Conservation (phyloP, 1,140 invertebrate species). For the Penaeus indicus region DNA sequence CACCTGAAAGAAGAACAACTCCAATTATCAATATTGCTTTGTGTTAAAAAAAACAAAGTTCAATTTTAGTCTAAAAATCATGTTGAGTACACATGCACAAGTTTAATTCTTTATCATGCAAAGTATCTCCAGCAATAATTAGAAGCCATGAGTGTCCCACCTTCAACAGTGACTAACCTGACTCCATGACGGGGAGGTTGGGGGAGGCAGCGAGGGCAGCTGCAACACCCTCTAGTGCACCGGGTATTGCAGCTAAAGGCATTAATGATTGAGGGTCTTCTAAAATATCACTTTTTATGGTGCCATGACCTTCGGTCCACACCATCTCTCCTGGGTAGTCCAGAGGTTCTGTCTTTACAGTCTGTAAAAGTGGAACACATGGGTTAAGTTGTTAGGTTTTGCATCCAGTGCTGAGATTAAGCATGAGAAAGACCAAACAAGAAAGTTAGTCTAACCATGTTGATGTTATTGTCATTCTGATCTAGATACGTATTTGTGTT, state of each 20-base stretch:
- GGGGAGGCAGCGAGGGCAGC: conserved; percentile 48
- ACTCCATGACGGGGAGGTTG: conserved; percentile 51
- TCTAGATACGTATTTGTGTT: too few relatives aligned
- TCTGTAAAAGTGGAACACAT: conserved; percentile 22
- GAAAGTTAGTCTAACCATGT: too few relatives aligned
- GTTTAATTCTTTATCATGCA: too few relatives aligned
- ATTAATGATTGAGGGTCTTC: conserved; percentile 51
- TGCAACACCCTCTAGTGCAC: conserved; percentile 44
- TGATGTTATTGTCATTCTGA: too few relatives aligned
- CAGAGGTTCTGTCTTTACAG: conserved; percentile 60
- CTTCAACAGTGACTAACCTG: conserved; percentile 31
- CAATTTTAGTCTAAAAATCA: too few relatives aligned
- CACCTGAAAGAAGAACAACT: conserved; percentile 31
- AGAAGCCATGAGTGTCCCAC: neutral
- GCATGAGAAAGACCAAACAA: too few relatives aligned
- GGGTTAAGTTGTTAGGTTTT: too few relatives aligned
- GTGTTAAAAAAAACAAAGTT: neutral
- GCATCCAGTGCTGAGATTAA: too few relatives aligned
- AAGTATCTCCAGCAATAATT: too few relatives aligned
- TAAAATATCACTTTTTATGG: conserved; percentile 39
- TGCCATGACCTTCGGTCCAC: conserved; percentile 53
- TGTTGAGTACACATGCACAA: too few relatives aligned
- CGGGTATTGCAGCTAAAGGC: conserved; percentile 41
- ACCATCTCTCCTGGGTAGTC: conserved; percentile 62
- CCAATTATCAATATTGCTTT: neutral